Base-by-base conservation (phyloP, 1,140 invertebrate genomes). In the Drosophila navojoa region DNA sequence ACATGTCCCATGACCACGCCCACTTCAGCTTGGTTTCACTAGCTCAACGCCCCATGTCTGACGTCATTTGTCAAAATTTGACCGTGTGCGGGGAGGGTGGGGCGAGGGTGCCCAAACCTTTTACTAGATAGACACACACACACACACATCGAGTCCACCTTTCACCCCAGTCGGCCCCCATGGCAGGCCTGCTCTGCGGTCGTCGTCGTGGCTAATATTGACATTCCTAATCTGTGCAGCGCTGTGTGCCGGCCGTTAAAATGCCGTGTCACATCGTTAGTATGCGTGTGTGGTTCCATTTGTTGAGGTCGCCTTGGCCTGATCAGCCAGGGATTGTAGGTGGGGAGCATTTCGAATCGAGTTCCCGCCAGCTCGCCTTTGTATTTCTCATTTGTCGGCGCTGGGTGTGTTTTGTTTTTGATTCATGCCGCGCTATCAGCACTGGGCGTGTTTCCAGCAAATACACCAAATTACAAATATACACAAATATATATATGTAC, bases 251-350 rank as follows among this genome's bases (percentile, higher is more conserved):
- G 81, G 63, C 84, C 84, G 82, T 77, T 82, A 87, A 87, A 87
- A 82, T 87, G 82, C 82, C 82, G 84, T 87, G 82, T 87, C 82
- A 87, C 84, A 87, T 82, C 71, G 82, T 82, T 87, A 87, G 76
- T 82, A 87, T 89, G 82, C 84, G 84, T 87, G 82, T 87, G 79
- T 82, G 76, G 49, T 71, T 61, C 84, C 72, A 89, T 89, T 82
- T 87, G 84, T 80, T 66, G 68, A 54, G 44, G 13, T 61, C 27
- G 53, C 35, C 35, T 47, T 22, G 15, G 42, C 42, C 42, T 13
- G 57, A 59, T 59, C 57, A 45, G 32, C 6, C 10, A 4, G 27
- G 27, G 27, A 5, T 3, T 29, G 27, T 1, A 4, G 27, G 4
- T 29, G 4, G 15, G 44, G 19, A 22, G 5, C 42, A 15, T 45